A percentile compares a stretch with the other conserved stretches of the same genome.
phyloP scores from a whole-genome alignment of 2,797 vertebrate species.

The Orientallactaga sibirica region DNA sequence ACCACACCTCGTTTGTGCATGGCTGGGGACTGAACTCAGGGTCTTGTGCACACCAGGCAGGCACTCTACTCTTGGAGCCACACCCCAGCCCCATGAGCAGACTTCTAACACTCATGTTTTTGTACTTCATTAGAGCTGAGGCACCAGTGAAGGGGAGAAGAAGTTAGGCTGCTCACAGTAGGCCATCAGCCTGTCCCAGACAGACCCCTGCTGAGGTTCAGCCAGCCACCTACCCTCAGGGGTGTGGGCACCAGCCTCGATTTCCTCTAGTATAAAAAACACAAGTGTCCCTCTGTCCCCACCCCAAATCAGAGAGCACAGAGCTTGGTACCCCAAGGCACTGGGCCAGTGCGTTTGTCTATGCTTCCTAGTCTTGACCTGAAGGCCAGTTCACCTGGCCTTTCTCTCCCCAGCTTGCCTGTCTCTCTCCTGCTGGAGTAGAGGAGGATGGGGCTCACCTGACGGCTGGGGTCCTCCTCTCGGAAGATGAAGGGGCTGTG shows the following conservation, averaged over 20 bases:
- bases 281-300: neutral
- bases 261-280: neutral
- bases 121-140: neutral
- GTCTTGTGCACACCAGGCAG: no score
- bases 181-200: neutral
- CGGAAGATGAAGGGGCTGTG: conserved; percentile 94
- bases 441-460: conserved; percentile 89
- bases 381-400: rapidly evolving
- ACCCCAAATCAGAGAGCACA: neutral
- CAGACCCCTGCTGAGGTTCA: neutral
- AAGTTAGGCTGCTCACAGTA: neutral
- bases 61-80: no score
- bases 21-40: no score
- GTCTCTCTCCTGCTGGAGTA: neutral
- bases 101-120: no score
- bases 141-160: neutral
- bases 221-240: neutral
- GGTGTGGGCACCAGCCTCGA: neutral
- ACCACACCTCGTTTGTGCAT: no score
- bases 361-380: neutral
- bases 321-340: no score
- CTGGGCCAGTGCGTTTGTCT: neutral
- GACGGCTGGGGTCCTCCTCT: conserved; percentile 94
- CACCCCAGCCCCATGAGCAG: no score
- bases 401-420: neutral